Evolutionary conservation across 2,113 vertebrate genomes (phyloP).

Genomic region (Zingel zingel): DNA sequence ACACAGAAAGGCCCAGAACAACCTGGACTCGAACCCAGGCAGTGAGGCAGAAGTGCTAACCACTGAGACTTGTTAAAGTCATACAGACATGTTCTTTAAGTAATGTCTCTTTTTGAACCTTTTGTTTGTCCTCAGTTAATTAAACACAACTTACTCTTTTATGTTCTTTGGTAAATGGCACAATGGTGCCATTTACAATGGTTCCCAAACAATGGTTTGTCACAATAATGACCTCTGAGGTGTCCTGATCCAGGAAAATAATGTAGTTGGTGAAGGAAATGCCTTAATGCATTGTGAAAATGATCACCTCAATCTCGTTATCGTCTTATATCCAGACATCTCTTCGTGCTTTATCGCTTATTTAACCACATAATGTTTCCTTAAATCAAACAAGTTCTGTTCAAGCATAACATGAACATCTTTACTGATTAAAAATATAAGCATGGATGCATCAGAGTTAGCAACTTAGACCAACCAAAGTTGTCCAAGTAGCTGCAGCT

Average conservation of each 20-base stretch:
- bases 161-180: constrained; percentile 31
- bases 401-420: constrained; percentile 45
- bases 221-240: constrained; percentile 30
- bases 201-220: constrained; percentile 1
- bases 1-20: no score
- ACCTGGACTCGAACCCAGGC: no score
- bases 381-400: constrained; percentile 24
- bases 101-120: background rate
- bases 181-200: no score
- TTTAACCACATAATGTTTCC: constrained; percentile 39
- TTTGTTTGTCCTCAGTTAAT: constrained; percentile 11
- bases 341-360: constrained; percentile 14
- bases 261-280: constrained; percentile 15
- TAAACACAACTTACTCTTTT: constrained; percentile 19
- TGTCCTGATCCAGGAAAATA: constrained; percentile 35
- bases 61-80: constrained; percentile 17
- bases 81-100: background rate
- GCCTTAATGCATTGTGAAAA: constrained; percentile 22
- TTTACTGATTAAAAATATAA: constrained; percentile 69
- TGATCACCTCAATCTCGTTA: background rate
- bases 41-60: no score
- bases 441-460: constrained; percentile 60
- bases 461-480: constrained; percentile 58
- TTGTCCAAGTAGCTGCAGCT: constrained; percentile 86
- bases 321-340: constrained; percentile 25